Evolutionary conservation across 2,888 invertebrate genomes (phyloP), one percentile per base, ranked within the genome.

Genomic region (Bruchidius siliquastri): DNA sequence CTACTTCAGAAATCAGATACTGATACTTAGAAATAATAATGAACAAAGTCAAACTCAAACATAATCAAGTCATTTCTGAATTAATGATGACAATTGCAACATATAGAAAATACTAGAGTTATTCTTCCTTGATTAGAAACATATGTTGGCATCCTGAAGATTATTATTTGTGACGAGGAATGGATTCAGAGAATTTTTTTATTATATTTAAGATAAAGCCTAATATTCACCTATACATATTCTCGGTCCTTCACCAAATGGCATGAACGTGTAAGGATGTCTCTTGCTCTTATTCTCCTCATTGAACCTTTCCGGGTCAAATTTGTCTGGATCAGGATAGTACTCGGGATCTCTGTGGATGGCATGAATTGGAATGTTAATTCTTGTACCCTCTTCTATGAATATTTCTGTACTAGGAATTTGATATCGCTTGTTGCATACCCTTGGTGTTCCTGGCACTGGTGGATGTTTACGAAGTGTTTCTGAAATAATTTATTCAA

Each of bases 221-320:
- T n/a, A n/a, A 18, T 49, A 68, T 72, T 75, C 78, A 85, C 85
- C 85, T 71, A 86, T 84, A 77, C 86, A 86, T 66, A 80, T 81
- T 72, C 84, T 81, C 0, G 86, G 86, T 4, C 86, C 86, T 74
- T 83, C 83, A 10, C 85, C 86, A 76, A 86, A 86, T 0, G 86
- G 84, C 73, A 85, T 72, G 72, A 79, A 84, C 18, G 77, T 73
- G 32, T 76, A 80, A 8, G 73, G 76, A 30, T 73, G 77, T 67
- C 76, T 74, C n/a, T 74, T 78, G 6, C 67, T 68, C 71, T 77
- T 80, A 71, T 80, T 79, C 71, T 80, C 79, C 68, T 77, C 77
- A 68, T 32, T 77, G 73, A 82, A 82, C 67, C 80, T 71, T 68
- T 82, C 81, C 6, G 82, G 82, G 75, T 82, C 78, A 69, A 81